Conservation (phyloP, 2,113 vertebrate genomes). For the Paraplagusia blochii region DNA sequence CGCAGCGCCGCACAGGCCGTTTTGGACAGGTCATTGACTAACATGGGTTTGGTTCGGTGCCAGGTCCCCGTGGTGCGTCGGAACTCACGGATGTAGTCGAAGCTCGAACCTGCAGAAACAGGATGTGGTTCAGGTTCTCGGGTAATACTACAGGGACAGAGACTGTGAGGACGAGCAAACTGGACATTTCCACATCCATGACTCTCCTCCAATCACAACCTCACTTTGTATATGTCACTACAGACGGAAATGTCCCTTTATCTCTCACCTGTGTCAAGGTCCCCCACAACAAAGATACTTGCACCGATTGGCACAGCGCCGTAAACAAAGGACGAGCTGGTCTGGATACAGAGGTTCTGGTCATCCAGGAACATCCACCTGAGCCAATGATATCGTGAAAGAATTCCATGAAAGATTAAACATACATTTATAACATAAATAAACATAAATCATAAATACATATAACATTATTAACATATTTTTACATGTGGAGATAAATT, state of each 20-base stretch:
- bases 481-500: no score
- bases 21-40: constrained; percentile 87
- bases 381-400: constrained; percentile 28
- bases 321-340: constrained; percentile 95
- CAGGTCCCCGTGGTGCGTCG: constrained; percentile 93
- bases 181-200: no score
- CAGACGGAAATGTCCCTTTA: rapidly evolving
- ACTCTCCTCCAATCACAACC: no score
- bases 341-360: constrained; percentile 90
- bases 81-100: constrained; percentile 96
- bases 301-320: constrained; percentile 94
- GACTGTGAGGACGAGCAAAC: no score
- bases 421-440: background rate
- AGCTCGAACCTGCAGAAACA: constrained; percentile 81
- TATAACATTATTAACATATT: no score
- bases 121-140: no score
- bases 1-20: constrained; percentile 87
- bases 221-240: no score
- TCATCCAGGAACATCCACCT: constrained; percentile 97
- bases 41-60: constrained; percentile 90
- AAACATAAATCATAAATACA: no score
- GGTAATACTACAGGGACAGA: no score
- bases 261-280: constrained; percentile 90
- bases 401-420: no score
- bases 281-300: constrained; percentile 96